phyloP scores from a whole-genome alignment of 2,113 vertebrate genomes.

The Hippopotamus amphibius region DNA sequence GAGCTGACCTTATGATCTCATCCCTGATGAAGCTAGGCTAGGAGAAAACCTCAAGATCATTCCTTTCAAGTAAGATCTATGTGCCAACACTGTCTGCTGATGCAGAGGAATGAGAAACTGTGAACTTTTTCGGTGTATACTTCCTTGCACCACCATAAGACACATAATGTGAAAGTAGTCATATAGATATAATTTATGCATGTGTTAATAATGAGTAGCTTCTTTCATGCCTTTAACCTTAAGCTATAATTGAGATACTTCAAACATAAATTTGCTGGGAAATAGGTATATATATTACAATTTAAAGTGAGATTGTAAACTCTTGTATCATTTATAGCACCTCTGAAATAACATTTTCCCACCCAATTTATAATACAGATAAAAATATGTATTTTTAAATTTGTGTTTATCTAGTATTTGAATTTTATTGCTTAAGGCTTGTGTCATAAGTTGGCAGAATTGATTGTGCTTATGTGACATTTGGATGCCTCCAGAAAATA shows the following conservation, averaged over 20 bases:
- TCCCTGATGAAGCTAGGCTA: background rate
- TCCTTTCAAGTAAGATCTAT: background rate
- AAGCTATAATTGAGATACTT: background rate
- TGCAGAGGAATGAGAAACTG: background rate
- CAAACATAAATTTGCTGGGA: background rate
- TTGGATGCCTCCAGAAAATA: background rate
- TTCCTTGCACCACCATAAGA: background rate
- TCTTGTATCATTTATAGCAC: background rate
- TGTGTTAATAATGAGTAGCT: background rate
- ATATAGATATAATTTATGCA: background rate
- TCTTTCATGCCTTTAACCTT: background rate
- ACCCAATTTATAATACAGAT: background rate
- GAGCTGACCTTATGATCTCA: conserved; percentile 54
- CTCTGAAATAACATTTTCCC: background rate
- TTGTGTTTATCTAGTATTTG: background rate
- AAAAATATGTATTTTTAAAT: background rate
- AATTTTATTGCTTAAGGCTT: background rate
- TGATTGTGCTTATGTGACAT: background rate
- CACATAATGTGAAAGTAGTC: background rate
- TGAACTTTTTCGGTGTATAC: background rate
- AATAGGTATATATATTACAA: background rate
- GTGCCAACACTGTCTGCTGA: background rate
- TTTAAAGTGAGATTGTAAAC: background rate
- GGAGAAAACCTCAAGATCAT: background rate
- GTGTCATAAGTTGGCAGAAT: background rate